These are phyloP conservation scores for Drosophila dives DNA, from an alignment of 2,888 invertebrate genomes.

Conservation along the genomic window DNA sequence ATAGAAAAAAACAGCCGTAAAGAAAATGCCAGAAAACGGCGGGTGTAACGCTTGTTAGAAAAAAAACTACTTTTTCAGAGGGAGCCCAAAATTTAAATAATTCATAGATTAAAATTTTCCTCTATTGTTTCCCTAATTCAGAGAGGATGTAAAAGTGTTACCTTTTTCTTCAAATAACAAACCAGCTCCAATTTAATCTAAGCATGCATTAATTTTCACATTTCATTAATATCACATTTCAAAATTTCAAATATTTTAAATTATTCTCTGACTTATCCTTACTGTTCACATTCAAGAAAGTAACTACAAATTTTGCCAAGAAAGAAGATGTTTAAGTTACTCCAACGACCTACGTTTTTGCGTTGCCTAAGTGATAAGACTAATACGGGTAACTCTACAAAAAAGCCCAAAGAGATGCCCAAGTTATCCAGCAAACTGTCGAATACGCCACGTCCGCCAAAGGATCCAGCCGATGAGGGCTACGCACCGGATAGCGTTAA, in stretches of 20 bases:
- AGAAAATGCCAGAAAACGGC: background rate
- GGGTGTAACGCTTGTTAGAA: background rate
- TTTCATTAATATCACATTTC: background rate
- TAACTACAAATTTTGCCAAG: background rate
- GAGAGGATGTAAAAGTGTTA: background rate
- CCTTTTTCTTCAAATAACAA: too few relatives aligned
- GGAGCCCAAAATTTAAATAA: background rate
- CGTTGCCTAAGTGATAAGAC: slow-evolving; percentile 2
- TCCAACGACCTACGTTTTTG: background rate
- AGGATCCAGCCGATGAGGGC: slow-evolving; percentile 76
- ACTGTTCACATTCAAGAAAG: background rate
- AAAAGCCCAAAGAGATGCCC: background rate
- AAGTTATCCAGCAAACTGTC: slow-evolving; percentile 35
- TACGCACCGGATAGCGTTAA: slow-evolving; percentile 67
- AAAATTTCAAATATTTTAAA: background rate
- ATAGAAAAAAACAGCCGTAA: too few relatives aligned
- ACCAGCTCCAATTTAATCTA: background rate
- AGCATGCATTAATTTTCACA: background rate
- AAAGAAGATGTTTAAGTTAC: slow-evolving; percentile 23
- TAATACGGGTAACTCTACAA: background rate
- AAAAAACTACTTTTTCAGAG: background rate
- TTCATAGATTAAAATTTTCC: background rate
- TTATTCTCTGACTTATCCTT: background rate
- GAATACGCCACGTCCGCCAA: slow-evolving; percentile 76
- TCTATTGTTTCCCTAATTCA: background rate